These are phyloP conservation scores for Okapia johnstoni DNA, from an alignment of 2,113 vertebrate species.

Conservation along the genomic window DNA sequence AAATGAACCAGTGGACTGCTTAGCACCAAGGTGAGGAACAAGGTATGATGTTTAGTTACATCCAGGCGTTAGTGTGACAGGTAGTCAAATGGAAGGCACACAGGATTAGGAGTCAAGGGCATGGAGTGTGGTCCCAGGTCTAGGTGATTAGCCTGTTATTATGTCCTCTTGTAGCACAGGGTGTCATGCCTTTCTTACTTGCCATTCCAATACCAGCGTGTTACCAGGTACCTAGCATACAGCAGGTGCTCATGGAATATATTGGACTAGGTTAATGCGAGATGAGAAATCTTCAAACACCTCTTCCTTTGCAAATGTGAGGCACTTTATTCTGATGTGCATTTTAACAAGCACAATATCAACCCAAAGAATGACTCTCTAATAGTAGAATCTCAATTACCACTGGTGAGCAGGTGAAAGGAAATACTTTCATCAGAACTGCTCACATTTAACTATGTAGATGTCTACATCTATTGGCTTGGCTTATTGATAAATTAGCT, in stretches of 20 bases:
- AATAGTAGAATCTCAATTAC: neutral
- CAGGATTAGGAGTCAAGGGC: neutral
- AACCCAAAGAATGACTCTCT: neutral
- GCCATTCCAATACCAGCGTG: neutral
- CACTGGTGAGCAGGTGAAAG: neutral
- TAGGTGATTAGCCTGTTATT: neutral
- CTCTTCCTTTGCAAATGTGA: neutral
- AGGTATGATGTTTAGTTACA: neutral
- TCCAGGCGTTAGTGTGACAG: neutral
- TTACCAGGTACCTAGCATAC: neutral
- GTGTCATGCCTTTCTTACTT: neutral
- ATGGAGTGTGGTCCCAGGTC: neutral
- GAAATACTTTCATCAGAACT: neutral
- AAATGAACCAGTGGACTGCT: neutral
- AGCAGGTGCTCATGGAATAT: neutral
- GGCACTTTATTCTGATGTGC: neutral
- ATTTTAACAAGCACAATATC: neutral
- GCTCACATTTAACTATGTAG: neutral
- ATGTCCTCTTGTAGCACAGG: neutral
- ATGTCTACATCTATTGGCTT: neutral
- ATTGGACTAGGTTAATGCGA: neutral
- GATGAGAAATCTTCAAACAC: neutral
- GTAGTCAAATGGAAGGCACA: neutral
- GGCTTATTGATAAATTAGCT: conserved; percentile 3
- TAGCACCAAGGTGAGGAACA: neutral